Conservation (phyloP, 2,113 vertebrate species). For the Chloroceryle aenea region DNA sequence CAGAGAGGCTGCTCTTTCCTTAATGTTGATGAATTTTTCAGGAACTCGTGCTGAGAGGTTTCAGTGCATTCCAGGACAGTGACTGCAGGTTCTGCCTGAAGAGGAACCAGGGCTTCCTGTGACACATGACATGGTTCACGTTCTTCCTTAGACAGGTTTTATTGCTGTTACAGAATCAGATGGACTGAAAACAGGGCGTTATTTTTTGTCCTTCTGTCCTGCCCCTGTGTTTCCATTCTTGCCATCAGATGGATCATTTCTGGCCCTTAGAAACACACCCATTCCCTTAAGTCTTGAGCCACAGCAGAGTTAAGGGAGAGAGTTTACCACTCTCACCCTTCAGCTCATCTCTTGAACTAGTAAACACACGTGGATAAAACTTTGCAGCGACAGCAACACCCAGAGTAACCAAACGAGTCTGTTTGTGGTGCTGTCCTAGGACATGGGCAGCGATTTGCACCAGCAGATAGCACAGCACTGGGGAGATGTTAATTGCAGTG, state of each 20-base stretch:
- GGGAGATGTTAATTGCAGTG: background rate
- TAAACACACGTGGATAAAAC: background rate
- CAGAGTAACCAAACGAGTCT: background rate
- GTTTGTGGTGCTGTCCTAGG: background rate
- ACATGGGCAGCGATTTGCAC: background rate
- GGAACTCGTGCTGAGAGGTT: slow-evolving; percentile 9
- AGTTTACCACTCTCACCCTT: background rate
- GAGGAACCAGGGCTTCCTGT: background rate
- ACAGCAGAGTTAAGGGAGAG: background rate
- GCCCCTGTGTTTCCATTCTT: background rate
- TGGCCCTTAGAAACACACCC: background rate
- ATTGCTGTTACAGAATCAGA: background rate
- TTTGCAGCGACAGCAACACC: background rate
- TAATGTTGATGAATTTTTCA: slow-evolving; percentile 53
- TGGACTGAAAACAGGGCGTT: background rate
- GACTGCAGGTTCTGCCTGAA: slow-evolving; percentile 24
- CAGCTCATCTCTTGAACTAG: background rate
- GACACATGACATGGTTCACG: background rate
- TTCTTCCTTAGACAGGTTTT: background rate
- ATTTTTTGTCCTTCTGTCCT: background rate
- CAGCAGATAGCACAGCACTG: background rate
- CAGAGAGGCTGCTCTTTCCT: background rate
- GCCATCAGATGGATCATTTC: background rate
- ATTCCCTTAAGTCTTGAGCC: background rate
- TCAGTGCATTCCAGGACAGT: slow-evolving; percentile 25